Evolutionary conservation across 2,888 invertebrate genomes (phyloP), one percentile per base, ranked within the genome.

Genomic region (Saturnia pavonia): DNA sequence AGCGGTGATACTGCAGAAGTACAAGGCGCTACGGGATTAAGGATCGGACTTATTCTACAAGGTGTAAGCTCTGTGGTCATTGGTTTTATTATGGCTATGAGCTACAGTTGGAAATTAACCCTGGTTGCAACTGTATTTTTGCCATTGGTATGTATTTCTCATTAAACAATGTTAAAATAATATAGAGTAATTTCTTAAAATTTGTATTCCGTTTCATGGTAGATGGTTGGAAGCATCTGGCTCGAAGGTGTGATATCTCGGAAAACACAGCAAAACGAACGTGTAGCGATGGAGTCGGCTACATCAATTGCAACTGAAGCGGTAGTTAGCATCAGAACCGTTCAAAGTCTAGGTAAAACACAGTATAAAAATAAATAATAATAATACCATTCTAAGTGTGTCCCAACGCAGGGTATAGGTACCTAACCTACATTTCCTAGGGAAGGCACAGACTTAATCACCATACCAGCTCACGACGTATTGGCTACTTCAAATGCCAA

Each of bases 281-380:
- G 95, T 48, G 89, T 89, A 2, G 95, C 95, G 1, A 94, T 95
- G 92, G 96, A 96, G 74, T 87, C 92, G 0, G 95, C 96, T 0
- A 95, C 95, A 9, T 90, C 95, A 71, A 94, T 96, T 27, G 96
- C 96, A 1, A 95, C 96, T 0, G 96, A 96, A 82, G 96, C 96
- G 0, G 95, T 96, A 40, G 94, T 95, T 73, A 96, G 96, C 77
- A 95, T 96, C 71, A 93, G 95, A 77, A 96, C 96, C 1, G 96
- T 96, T 0, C 95, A 95, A 67, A 95, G 95, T 78, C 91, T 96
- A 72, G 95, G 96, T 86, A 92, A 90, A 74, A 65, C 25, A 72
- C 16, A 19, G 25, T 54, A 34, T 54, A 48, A 19, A 19, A 48
- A 19, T 48, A n/a, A 48, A 48, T 48, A 48, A 6, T 34, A 34